Conservation (phyloP, 2,888 invertebrate genomes). For the Acleris cristana region DNA sequence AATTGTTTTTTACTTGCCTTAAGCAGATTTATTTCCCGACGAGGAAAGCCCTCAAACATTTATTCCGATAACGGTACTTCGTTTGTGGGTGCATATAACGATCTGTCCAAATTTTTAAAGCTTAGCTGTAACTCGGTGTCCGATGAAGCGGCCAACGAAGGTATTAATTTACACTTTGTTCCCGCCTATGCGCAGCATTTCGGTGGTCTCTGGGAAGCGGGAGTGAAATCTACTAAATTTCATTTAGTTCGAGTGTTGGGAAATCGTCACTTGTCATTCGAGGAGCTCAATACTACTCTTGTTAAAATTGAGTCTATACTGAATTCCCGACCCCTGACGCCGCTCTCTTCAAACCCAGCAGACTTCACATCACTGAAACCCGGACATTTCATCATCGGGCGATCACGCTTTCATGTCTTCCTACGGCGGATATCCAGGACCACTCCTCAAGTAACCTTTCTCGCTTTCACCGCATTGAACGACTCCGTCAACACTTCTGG, state of each 20-base stretch:
- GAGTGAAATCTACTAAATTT: slow-evolving; percentile 35
- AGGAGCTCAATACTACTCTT: too few species aligned
- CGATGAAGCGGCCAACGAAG: slow-evolving; percentile 24
- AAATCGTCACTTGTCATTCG: slow-evolving; percentile 40
- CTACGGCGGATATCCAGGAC: not conserved
- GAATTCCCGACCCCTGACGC: too few species aligned
- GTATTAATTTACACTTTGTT: slow-evolving; percentile 36
- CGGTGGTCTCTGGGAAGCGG: not conserved
- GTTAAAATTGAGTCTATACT: too few species aligned
- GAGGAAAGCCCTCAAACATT: slow-evolving; percentile 34
- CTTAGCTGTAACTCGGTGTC: slow-evolving; percentile 15
- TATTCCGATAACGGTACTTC: slow-evolving; percentile 2
- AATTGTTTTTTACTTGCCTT: slow-evolving; percentile 33
- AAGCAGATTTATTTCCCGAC: slow-evolving; percentile 27
- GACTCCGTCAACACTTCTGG: too few species aligned
- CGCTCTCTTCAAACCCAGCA: too few species aligned
- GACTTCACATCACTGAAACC: too few species aligned
- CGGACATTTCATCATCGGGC: slow-evolving; percentile 42
- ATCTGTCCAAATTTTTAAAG: slow-evolving; percentile 26
- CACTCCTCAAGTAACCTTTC: not conserved
- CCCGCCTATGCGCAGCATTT: slow-evolving; percentile 40
- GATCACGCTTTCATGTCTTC: slow-evolving; percentile 37
- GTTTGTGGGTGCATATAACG: slow-evolving; percentile 37
- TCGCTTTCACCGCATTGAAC: slow-evolving; percentile 19
- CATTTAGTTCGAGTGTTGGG: slow-evolving; percentile 38